These are phyloP conservation scores for Canis aureus DNA, from an alignment of 2,113 vertebrate species.

Conservation along the genomic window DNA sequence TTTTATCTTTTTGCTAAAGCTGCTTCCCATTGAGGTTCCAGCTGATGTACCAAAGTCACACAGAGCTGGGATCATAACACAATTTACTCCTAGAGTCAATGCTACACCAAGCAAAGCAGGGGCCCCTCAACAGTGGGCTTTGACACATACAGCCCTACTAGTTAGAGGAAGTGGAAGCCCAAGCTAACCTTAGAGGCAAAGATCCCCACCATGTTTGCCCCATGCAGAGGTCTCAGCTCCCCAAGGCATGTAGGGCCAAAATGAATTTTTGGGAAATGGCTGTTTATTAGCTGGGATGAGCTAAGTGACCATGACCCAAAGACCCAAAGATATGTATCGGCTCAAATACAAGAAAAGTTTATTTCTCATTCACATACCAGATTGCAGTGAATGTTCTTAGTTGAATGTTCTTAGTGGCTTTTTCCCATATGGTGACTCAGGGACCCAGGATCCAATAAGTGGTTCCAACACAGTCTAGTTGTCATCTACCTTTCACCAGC, in stretches of 20 bases:
- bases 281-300: neutral
- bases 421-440: neutral
- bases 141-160: neutral
- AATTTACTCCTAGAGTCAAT: neutral
- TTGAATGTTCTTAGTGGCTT: neutral
- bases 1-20: neutral
- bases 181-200: neutral
- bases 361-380: neutral
- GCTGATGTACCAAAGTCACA: neutral
- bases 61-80: neutral
- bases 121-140: neutral
- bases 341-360: neutral
- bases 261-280: neutral
- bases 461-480: neutral
- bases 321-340: neutral
- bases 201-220: neutral
- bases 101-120: neutral
- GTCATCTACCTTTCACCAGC: neutral
- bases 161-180: neutral
- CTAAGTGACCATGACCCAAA: neutral
- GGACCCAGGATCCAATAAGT: neutral
- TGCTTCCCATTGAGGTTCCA: neutral
- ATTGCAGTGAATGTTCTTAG: neutral
- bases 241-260: neutral
- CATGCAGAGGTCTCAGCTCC: neutral